Conservation (phyloP, 1,140 invertebrate species). For the Drosophila simulans region DNA sequence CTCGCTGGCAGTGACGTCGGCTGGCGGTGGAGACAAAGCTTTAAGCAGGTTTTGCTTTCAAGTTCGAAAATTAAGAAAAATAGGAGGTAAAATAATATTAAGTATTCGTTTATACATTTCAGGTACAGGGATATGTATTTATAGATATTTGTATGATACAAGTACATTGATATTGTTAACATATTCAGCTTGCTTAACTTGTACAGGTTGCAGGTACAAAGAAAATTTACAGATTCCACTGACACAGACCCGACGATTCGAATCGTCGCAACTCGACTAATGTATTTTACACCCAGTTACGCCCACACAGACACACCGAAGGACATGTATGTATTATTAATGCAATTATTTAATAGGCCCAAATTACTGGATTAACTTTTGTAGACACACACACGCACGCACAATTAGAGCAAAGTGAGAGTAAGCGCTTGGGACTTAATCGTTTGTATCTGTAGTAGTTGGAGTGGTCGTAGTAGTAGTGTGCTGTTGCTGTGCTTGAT, state of each 20-base stretch:
- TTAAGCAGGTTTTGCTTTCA: conserved; percentile 10
- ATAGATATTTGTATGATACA: conserved; percentile 26
- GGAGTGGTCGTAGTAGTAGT: conserved; percentile 23
- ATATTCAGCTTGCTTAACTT: conserved; percentile 27
- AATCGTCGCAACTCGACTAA: conserved; percentile 5
- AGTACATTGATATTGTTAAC: conserved; percentile 26
- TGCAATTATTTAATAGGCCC: conserved; percentile 49
- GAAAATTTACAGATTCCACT: conserved; percentile 30
- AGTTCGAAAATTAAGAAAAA: conserved; percentile 16
- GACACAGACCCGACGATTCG: conserved; percentile 1
- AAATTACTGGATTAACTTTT: conserved; percentile 37
- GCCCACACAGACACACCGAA: conserved; percentile 26
- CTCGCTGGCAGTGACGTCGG: conserved; percentile 7
- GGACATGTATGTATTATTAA: conserved; percentile 47
- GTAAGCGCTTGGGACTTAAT: conserved; percentile 56
- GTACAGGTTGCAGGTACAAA: conserved; percentile 28
- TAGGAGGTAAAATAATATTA: conserved; percentile 12
- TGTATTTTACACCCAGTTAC: conserved; percentile 33
- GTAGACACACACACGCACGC: conserved; percentile 47
- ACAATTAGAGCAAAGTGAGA: conserved; percentile 66
- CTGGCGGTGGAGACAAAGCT: conserved; percentile 26
- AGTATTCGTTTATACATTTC: conserved; percentile 12
- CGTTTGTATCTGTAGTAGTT: conserved; percentile 38
- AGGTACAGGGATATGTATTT: conserved; percentile 17
- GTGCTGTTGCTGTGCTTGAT: conserved; percentile 38